Percentiles rank a stretch among this genome's conserved stretches.
Conservation (phyloP, 2,113 vertebrate genomes). For the Ictalurus furcatus region DNA sequence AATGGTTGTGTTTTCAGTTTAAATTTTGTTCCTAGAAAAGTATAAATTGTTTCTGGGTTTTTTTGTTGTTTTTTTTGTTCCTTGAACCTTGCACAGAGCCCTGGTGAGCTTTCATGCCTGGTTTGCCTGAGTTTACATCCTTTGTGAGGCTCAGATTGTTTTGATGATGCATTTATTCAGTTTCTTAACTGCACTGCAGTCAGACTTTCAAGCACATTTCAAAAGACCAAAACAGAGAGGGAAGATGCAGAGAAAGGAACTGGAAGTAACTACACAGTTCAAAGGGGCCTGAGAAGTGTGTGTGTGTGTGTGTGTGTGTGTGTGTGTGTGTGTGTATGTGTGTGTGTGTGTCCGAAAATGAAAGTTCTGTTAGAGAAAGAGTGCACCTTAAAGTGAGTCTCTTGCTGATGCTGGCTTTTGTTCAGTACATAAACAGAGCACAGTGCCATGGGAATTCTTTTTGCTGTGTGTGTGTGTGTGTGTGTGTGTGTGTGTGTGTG, state of each 20-base stretch:
- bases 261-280: slow-evolving; percentile 3
- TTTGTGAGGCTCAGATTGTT: slow-evolving; percentile 22
- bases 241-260: neutral
- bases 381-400: slow-evolving; percentile 26
- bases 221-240: slow-evolving; percentile 16
- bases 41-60: neutral
- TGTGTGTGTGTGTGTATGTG: slow-evolving; percentile 5
- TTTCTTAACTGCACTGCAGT: slow-evolving; percentile 5
- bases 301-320: neutral
- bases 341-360: neutral
- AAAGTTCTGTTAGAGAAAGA: neutral
- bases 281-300: neutral
- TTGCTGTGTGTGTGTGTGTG: neutral
- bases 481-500: neutral
- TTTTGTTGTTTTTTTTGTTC: neutral
- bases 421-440: slow-evolving; percentile 23
- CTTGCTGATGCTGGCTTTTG: slow-evolving; percentile 21
- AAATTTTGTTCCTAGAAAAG: neutral
- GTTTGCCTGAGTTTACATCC: neutral
- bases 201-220: slow-evolving; percentile 26
- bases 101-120: neutral
- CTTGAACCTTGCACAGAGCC: neutral
- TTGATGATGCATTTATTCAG: slow-evolving; percentile 35
- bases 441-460: slow-evolving; percentile 11
- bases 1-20: neutral